Percentiles rank a stretch among this genome's conserved stretches.
Evolutionary conservation across 2,113 vertebrate genomes (phyloP).

Genomic region (Zapornia atra): DNA sequence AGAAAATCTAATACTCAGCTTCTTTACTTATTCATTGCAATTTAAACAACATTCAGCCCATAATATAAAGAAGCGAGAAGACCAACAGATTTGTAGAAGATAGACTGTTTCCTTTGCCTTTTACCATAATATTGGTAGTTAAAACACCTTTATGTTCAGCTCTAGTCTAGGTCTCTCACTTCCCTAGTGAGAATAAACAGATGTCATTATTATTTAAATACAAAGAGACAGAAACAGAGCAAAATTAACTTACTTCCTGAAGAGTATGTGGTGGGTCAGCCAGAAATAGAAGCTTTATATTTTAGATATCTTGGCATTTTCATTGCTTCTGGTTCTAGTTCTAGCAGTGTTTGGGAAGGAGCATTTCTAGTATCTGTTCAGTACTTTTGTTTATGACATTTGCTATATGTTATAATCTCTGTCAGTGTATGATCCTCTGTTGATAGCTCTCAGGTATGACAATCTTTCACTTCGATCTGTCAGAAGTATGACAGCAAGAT

Average conservation of each 20-base stretch:
- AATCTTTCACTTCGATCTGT: background rate
- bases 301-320: background rate
- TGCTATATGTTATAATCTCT: background rate
- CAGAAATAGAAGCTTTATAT: background rate
- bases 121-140: background rate
- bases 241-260: background rate
- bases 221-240: background rate
- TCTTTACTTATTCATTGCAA: background rate
- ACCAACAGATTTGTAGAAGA: background rate
- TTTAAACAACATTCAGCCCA: background rate
- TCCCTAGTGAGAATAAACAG: background rate
- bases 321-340: background rate
- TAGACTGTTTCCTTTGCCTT: background rate
- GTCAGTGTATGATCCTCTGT: background rate
- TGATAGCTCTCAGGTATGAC: background rate
- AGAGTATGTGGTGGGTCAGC: background rate
- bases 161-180: background rate
- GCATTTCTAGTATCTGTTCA: background rate
- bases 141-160: background rate
- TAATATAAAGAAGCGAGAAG: background rate
- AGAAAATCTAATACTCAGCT: background rate
- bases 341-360: background rate
- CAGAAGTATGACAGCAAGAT: background rate
- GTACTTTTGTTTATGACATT: background rate
- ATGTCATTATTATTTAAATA: background rate